Evolutionary conservation across 2,888 invertebrate species (phyloP).

Genomic region (Pyrrhia umbra): DNA sequence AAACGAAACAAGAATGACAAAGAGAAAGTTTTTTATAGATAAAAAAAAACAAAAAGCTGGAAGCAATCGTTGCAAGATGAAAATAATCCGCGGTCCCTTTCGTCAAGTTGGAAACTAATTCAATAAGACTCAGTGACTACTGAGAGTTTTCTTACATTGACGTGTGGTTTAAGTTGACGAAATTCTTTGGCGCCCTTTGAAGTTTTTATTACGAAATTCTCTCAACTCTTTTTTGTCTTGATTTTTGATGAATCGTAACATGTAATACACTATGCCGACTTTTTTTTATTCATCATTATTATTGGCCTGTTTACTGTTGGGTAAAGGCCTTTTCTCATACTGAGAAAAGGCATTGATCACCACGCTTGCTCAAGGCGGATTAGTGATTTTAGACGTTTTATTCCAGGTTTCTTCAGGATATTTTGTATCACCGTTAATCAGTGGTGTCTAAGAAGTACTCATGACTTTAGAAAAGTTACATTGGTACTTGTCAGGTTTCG

Average conservation of each 20-base stretch:
- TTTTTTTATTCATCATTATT: too few species aligned
- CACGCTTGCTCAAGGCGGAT: too few species aligned
- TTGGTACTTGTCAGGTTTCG: too few species aligned
- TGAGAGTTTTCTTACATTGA: conserved; percentile 55
- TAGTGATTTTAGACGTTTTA: too few species aligned
- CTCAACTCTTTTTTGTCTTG: conserved; percentile 4
- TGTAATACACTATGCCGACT: too few species aligned
- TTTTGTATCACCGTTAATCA: too few species aligned
- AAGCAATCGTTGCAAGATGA: conserved; percentile 63
- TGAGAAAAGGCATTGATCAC: too few species aligned
- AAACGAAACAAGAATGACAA: conserved; percentile 37
- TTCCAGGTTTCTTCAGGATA: too few species aligned
- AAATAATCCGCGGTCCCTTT: conserved; percentile 70
- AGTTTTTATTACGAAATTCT: conserved; percentile 22
- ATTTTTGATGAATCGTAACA: background rate
- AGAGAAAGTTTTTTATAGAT: conserved; percentile 37
- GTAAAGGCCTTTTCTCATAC: too few species aligned
- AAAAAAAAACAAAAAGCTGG: conserved; percentile 45
- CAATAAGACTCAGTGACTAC: conserved; percentile 73
- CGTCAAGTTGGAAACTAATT: conserved; percentile 77
- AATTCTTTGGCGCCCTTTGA: conserved; percentile 13
- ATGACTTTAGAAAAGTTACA: too few species aligned
- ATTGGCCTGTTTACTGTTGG: too few species aligned
- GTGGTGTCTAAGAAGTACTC: too few species aligned
- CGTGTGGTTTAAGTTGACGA: conserved; percentile 50